Evolutionary conservation across 1,140 invertebrate species (phyloP), one percentile per base, ranked within the genome.

Genomic region (Papilio glaucus): DNA sequence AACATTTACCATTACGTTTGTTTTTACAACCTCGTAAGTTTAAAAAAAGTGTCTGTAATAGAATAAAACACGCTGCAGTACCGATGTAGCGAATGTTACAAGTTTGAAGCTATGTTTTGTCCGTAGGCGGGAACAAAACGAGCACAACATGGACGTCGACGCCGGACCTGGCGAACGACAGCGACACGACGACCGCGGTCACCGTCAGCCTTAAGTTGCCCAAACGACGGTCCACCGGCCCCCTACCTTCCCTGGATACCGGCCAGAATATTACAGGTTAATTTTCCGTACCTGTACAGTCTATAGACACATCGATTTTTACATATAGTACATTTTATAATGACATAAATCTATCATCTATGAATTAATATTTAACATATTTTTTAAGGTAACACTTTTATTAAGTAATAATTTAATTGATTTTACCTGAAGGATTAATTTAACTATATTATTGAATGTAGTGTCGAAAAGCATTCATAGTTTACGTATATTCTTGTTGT

Each of bases 121-220:
- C 13, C 41, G 1, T 65, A 93, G 93, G 91, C 80, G 89, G 93
- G 81, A 90, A 76, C 72, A 89, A 83, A 82, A 83, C 88, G 85
- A 90, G 85, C 77, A 89, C 95, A 71, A 95, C 95, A 72, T 96
- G 96, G 96, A 96, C 95, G 75, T 96, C 96, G 72, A 96, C 96
- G 76, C 96, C 96, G 76, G 96, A 96, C 88, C 93, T 96, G 80
- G 91, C 93, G 72, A 83, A 94, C 75, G 92, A 94, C 74, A 91
- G 93, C 75, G 94, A 95, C 63, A 85, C 92, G 77, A 87, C 91
- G 79, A 91, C 93, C 74, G 93, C 94, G n/a, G 92, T 95, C 75
- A 95, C 95, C 33, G 91, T 96, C 72, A 96, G 94, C 82, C 84
- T 96, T 60, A 95, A 94, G 74, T 89, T 96, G 75, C 95, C 96